phyloP scores from a whole-genome alignment of 2,797 vertebrate genomes.

The Anguilla megastoma region DNA sequence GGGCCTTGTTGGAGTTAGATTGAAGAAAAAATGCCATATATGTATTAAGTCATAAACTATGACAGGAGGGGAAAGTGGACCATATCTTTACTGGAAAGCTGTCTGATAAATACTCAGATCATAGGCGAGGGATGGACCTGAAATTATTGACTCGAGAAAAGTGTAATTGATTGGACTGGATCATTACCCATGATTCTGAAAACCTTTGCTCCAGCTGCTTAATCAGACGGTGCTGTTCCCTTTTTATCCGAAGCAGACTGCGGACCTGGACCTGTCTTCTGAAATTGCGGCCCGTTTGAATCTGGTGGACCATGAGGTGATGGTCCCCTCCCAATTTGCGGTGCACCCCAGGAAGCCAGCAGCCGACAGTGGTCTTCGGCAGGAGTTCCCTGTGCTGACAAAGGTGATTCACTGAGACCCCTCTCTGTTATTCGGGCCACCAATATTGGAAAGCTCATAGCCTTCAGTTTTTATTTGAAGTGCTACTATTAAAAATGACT shows the following conservation, averaged over 20 bases:
- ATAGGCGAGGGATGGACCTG: neutral
- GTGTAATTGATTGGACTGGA: neutral
- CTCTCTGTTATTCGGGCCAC: neutral
- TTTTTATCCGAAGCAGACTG: slow-evolving; percentile 54
- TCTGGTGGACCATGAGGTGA: slow-evolving; percentile 68
- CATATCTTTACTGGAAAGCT: neutral
- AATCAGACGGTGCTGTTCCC: neutral
- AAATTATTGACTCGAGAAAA: neutral
- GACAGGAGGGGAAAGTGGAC: neutral
- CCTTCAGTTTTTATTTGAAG: neutral
- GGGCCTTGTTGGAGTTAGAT: neutral
- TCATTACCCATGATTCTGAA: neutral
- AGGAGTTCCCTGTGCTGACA: slow-evolving; percentile 77
- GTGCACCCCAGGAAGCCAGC: slow-evolving; percentile 39
- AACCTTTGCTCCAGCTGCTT: neutral
- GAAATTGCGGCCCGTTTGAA: slow-evolving; percentile 74
- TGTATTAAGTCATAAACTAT: neutral
- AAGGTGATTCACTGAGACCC: slow-evolving; percentile 67
- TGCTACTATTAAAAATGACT: neutral
- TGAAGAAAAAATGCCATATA: neutral
- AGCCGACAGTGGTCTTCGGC: slow-evolving; percentile 52
- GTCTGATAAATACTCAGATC: neutral
- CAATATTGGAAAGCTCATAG: neutral
- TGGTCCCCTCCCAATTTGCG: slow-evolving; percentile 45
- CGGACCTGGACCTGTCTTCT: slow-evolving; percentile 72